A percentile compares a stretch with the other conserved stretches of the same genome.
phyloP scores from a whole-genome alignment of 2,888 invertebrate genomes.

The Zhuqinia jingwanae region DNA sequence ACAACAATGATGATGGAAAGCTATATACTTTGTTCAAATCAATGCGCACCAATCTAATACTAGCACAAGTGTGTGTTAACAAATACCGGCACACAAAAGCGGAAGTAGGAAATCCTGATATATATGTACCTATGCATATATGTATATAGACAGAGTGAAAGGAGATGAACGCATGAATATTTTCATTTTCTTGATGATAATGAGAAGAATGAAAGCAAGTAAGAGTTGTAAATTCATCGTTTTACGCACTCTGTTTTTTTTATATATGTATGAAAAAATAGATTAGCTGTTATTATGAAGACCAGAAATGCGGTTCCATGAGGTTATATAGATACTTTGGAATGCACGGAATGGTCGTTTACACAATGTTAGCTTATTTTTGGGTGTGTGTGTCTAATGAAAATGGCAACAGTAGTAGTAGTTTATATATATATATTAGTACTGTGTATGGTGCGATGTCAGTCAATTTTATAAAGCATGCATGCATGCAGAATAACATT shows the following conservation, averaged over 20 bases:
- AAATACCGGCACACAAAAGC: too few species aligned
- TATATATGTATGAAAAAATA: too few species aligned
- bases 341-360: conserved; percentile 52
- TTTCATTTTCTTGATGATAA: conserved; percentile 30
- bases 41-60: too few species aligned
- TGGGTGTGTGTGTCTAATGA: conserved; percentile 36
- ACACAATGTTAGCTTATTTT: conserved; percentile 43
- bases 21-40: too few species aligned
- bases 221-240: conserved; percentile 50
- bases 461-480: conserved; percentile 31
- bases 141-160: not conserved
- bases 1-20: too few species aligned
- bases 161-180: conserved; percentile 7
- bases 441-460: conserved; percentile 33
- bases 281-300: not conserved
- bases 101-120: too few species aligned
- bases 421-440: conserved; percentile 11
- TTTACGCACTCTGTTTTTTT: conserved; percentile 3
- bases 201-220: conserved; percentile 12
- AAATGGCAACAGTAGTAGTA: conserved; percentile 14
- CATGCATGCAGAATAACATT: conserved; percentile 46
- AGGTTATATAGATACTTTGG: conserved; percentile 24
- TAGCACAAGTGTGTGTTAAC: too few species aligned
- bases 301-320: not conserved
- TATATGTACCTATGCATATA: too few species aligned